Conservation (phyloP, 2,797 vertebrate genomes). For the Eidolon dupreanum region DNA sequence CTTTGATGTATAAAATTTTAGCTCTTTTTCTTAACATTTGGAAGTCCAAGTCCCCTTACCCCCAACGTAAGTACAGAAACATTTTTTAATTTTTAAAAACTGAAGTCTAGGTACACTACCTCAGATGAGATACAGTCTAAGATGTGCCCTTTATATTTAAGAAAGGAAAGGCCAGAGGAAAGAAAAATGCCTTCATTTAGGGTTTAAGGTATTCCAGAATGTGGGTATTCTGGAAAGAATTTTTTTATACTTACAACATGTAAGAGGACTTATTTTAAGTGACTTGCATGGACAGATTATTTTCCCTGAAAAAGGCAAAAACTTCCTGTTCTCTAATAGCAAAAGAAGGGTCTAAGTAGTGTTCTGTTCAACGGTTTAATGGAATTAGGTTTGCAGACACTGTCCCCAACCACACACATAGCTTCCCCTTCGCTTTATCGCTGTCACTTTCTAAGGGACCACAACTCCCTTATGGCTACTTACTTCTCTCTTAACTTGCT, state of each 20-base stretch:
- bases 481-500: neutral
- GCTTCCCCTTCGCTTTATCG: neutral
- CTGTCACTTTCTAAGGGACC: neutral
- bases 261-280: neutral
- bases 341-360: neutral
- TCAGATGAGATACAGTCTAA: neutral
- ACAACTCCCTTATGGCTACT: neutral
- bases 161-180: neutral
- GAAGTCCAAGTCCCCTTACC: neutral
- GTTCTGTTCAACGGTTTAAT: neutral
- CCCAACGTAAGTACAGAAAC: neutral
- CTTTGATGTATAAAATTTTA: neutral
- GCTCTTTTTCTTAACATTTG: neutral
- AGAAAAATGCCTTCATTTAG: neutral
- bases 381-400: neutral
- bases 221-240: neutral
- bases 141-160: neutral
- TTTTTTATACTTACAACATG: neutral
- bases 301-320: conserved; percentile 25
- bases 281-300: neutral
- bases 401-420: neutral
- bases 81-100: neutral
- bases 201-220: conserved; percentile 28
- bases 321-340: neutral
- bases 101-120: neutral